Evolutionary conservation across 2,888 invertebrate genomes (phyloP), one percentile per base, ranked within the genome.

Genomic region (Cephus spinipes): DNA sequence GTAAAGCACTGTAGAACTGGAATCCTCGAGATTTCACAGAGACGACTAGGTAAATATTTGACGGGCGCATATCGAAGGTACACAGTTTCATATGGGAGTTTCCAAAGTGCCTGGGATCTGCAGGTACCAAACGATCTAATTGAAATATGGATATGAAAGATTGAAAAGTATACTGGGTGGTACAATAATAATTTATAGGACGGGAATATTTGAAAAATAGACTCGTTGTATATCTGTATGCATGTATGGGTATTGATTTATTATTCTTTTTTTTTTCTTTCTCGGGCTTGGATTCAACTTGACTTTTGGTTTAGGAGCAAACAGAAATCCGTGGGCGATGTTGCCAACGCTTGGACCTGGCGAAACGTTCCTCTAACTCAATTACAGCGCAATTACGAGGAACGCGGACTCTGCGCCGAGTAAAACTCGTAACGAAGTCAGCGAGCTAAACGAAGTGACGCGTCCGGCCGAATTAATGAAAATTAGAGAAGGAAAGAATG

Each of bases 401-500:
- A 23, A 55, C 71, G 71, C 71, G 31, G 32, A 32, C 31, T 32
- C 31, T 3, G 71, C 71, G 71, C 12, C n/a, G 71, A 32, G 71
- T 71, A 71, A 32, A 71, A 71, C 71, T 71, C 31, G 71, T 71
- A 71, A 71, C 71, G 71, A 71, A 71, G 40, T 55, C 40, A 55
- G 40, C 23, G 40, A 55, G 40, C 40, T 55, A 55, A 55, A 55
- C 40, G 40, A 55, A 55, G 23, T 55, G 40, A 55, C 40, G 40
- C 40, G 40, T 55, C 40, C 40, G 40, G 40, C 23, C 40, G 23
- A 55, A 55, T 55, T 55, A 55, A 55, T 55, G 40, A 55, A 23
- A 55, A 23, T 55, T 55, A 55, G 40, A 55, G 40, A 55, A 55
- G 40, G 40, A 55, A 6, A 55, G 9, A 55, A 55, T 9, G 23